Base-by-base conservation (phyloP, 2,888 invertebrate genomes). In the Ophraella communa region DNA sequence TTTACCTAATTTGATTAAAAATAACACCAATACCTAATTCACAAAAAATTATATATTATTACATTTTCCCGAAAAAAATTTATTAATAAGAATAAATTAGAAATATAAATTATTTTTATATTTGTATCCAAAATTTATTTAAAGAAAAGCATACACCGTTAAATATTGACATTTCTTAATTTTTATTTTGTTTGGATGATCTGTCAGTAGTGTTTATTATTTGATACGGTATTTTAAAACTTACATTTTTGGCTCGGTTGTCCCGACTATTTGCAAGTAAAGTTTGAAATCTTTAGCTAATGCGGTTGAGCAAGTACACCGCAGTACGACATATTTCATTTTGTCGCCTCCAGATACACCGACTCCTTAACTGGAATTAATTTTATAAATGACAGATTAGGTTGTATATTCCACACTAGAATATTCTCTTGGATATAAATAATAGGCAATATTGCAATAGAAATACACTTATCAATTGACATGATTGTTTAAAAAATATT, bases 271-370 rank as follows among this genome's bases (percentile, higher is more conserved):
- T 53, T 21, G 20, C 20, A 3, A 45, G 20, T 21, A n/a, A 45
- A 45, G 47, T 62, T 61, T 47, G 52, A 59, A 63, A 63, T 65
- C 63, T 62, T 62, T 52, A 65, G 68, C 62, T 61, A 51, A 67
- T 64, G 57, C 62, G 61, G 59, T 64, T 76, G 76, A 67, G 49
- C 71, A 35, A 67, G 66, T 70, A 67, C 61, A 64, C 68, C 70
- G 68, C 71, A 73, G 71, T 71, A 74, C 71, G 75, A 72, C 75
- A 76, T 76, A 75, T 77, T 76, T 77, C 74, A 76, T 76, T 73
- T 76, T 74, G 74, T 76, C 75, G 75, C 77, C 73, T 71, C 64
- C 68, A 70, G 74, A 74, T 73, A 73, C 71, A 71, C 70, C 70
- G 65, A 71, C 68, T 70, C 71, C 71, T 71, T 72, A 74, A 71